phyloP scores from a whole-genome alignment of 1,140 invertebrate genomes.

The Eulimnadia texana region DNA sequence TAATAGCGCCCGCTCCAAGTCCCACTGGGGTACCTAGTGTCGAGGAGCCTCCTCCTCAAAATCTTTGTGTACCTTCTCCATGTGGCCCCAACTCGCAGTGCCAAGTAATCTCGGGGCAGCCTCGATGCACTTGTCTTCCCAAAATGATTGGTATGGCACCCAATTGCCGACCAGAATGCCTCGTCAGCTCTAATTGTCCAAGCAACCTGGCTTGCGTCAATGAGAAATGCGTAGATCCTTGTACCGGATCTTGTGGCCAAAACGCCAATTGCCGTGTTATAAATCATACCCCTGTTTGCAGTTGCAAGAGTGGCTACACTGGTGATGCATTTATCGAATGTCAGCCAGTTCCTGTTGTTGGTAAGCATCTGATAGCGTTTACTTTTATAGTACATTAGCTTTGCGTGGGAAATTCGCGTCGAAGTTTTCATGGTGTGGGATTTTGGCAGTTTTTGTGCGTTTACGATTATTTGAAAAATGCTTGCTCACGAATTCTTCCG shows the following conservation, averaged over 20 bases:
- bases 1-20: conserved; percentile 9
- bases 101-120: conserved; percentile 53
- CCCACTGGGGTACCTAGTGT: conserved; percentile 27
- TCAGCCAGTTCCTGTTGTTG: neutral
- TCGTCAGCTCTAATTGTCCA: conserved; percentile 65
- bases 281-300: conserved; percentile 46
- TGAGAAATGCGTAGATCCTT: conserved; percentile 50
- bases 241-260: conserved; percentile 38
- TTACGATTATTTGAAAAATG: too few relatives aligned
- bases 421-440: too few relatives aligned
- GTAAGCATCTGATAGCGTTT: neutral
- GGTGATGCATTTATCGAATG: conserved; percentile 58
- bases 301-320: conserved; percentile 47
- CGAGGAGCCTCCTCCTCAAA: conserved; percentile 37
- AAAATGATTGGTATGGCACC: conserved; percentile 30
- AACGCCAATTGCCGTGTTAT: conserved; percentile 39
- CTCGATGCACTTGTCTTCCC: conserved; percentile 51
- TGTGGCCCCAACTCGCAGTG: conserved; percentile 66
- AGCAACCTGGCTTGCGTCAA: conserved; percentile 35
- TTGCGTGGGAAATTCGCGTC: too few relatives aligned
- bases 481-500: too few relatives aligned
- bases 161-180: conserved; percentile 61
- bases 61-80: conserved; percentile 56
- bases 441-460: too few relatives aligned
- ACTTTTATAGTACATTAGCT: neutral